These are phyloP conservation scores for Pseudopleuronectes americanus DNA, from an alignment of 2,797 vertebrate species.

Conservation along the genomic window DNA sequence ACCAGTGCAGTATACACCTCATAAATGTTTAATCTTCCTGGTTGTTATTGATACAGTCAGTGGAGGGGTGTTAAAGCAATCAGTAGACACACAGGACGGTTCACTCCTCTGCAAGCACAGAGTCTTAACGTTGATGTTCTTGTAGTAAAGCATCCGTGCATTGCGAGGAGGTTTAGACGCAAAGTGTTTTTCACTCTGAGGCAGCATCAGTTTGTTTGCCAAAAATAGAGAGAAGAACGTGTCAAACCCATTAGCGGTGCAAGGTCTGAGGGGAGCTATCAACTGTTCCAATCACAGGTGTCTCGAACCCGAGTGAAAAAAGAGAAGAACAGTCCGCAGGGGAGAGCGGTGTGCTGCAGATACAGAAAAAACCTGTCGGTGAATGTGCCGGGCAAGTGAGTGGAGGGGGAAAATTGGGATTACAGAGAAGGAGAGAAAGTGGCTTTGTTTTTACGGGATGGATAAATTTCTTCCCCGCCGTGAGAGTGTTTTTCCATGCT, in stretches of 20 bases:
- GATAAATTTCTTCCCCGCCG: conserved; percentile 67
- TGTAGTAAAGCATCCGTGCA: conserved; percentile 43
- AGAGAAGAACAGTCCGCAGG: conserved; percentile 21
- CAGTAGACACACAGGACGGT: conserved; percentile 49
- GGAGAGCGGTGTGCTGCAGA: background rate
- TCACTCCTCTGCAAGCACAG: conserved; percentile 36
- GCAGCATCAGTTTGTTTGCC: conserved; percentile 30
- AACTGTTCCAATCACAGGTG: conserved; percentile 37
- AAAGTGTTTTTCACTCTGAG: conserved; percentile 6
- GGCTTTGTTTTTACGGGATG: conserved; percentile 65
- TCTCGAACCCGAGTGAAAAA: conserved; percentile 22
- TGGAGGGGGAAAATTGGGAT: conserved; percentile 42
- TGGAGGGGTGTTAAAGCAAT: conserved; percentile 71
- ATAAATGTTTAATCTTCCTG: conserved; percentile 83
- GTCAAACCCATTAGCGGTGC: conserved; percentile 22
- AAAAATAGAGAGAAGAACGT: conserved; percentile 45
- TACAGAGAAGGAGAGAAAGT: conserved; percentile 47
- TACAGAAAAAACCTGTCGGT: conserved; percentile 46
- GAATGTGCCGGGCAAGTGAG: conserved; percentile 42
- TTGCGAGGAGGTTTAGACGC: conserved; percentile 14
- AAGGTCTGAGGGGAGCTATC: conserved; percentile 24
- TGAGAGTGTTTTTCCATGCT: conserved; percentile 73
- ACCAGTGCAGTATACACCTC: conserved; percentile 75
- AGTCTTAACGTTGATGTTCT: conserved; percentile 47
- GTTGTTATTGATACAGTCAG: conserved; percentile 77